These are phyloP conservation scores for Pseudococcus viburni DNA, from an alignment of 2,888 invertebrate genomes.

Conservation along the genomic window DNA sequence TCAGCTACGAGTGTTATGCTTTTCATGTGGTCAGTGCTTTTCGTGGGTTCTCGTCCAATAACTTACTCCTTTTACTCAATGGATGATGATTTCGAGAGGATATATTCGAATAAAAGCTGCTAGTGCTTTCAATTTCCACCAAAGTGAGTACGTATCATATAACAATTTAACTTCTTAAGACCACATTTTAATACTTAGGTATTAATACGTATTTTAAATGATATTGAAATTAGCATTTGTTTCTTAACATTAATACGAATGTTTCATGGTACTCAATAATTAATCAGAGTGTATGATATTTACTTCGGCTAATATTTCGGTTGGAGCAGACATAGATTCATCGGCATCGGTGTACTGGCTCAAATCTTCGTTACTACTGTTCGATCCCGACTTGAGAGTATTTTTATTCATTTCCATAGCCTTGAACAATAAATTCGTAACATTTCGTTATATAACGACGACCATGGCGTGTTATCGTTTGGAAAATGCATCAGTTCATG, in stretches of 20 bases:
- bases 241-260: not conserved
- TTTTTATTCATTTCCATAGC: conserved; percentile 59
- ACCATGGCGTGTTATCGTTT: not conserved
- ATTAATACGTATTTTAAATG: too few species aligned
- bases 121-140: too few species aligned
- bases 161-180: too few species aligned
- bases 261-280: not conserved
- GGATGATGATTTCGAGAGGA: too few species aligned
- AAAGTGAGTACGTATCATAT: too few species aligned
- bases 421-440: not conserved
- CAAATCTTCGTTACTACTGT: conserved; percentile 77
- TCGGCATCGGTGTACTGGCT: conserved; percentile 81
- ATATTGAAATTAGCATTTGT: too few species aligned
- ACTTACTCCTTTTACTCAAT: too few species aligned
- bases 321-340: conserved; percentile 82
- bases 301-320: conserved; percentile 82
- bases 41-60: too few species aligned
- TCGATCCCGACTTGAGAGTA: conserved; percentile 1
- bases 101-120: too few species aligned
- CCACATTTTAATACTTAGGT: too few species aligned
- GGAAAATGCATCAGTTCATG: not conserved
- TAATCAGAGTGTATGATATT: not conserved
- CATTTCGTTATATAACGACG: not conserved
- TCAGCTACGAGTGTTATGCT: too few species aligned
- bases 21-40: too few species aligned